Base-by-base conservation (phyloP, 2,888 invertebrate species). In the Andrena flavipes region DNA sequence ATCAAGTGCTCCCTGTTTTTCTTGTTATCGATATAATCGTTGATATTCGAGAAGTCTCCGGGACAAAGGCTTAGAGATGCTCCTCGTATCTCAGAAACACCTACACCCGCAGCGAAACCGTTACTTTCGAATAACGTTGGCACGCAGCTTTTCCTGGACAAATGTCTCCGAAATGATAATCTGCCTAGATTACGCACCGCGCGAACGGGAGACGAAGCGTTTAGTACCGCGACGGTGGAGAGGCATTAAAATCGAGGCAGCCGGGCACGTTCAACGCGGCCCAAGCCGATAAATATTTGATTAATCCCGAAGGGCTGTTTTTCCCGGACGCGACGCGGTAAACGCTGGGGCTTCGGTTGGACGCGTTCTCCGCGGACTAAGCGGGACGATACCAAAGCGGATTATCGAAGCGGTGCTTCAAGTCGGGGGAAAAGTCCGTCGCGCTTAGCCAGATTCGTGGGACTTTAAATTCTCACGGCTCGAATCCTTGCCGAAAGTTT, bases 401-500 rank as follows among this genome's bases (percentile, higher is more conserved):
- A 84, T 88, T 87, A 89, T 89, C 84, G 87, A 80, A 78, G 84
- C 72, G 64, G 56, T 70, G 29, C 74, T 80, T 81, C 76, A 67
- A 80, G 80, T 80, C 77, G 76, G 67, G 49, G 77, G 71, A 81
- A 87, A 87, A 84, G 82, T 86, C 84, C 76, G 71, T 68, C 81
- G 76, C 63, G 82, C 89, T 89, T 86, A 83, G 49, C 79, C 83
- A 88, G 88, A 87, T 88, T 85, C 87, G 78, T 64, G 80, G 81
- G 84, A 88, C 84, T 88, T 89, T 88, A 89, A 90, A 90, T 90
- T 87, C 85, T 85, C 86, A 88, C 83, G 84, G 77, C 80, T 87
- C 88, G 87, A 85, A 84, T 88, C 80, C 80, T 73, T 68, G 60
- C 76, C 82, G 77, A 84, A 88, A 88, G 79, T 87, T 89, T 89